These are phyloP conservation scores for Neoseiulus cucumeris DNA, from an alignment of 1,140 invertebrate genomes.

Conservation along the genomic window DNA sequence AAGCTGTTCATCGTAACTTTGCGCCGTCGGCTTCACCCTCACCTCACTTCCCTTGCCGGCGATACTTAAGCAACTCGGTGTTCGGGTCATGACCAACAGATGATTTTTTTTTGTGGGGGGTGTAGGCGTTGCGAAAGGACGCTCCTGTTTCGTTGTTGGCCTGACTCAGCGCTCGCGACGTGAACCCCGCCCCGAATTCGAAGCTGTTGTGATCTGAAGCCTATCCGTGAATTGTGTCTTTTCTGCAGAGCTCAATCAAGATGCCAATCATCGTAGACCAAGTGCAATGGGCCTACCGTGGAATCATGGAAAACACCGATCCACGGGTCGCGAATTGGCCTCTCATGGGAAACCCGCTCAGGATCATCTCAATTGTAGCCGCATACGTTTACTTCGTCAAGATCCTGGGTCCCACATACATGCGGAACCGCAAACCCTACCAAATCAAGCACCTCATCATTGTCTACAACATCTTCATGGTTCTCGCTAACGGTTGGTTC, in stretches of 20 bases:
- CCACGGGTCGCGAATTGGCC: slow-evolving; percentile 66
- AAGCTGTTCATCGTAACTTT: too few relatives aligned
- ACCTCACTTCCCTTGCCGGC: too few relatives aligned
- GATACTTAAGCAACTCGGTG: too few relatives aligned
- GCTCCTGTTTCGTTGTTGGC: too few relatives aligned
- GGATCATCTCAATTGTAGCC: slow-evolving; percentile 40
- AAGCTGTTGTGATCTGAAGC: too few relatives aligned
- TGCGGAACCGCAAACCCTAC: slow-evolving; percentile 29
- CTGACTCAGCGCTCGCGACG: too few relatives aligned
- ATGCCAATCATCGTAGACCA: slow-evolving; percentile 8
- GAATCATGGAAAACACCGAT: slow-evolving; percentile 37
- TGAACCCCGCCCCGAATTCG: too few relatives aligned
- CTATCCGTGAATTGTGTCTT: too few relatives aligned
- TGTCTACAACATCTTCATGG: slow-evolving; percentile 31
- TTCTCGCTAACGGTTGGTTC: slow-evolving; percentile 27
- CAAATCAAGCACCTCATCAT: slow-evolving; percentile 27
- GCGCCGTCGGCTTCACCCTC: too few relatives aligned
- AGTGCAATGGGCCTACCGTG: not conserved
- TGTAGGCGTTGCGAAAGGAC: too few relatives aligned
- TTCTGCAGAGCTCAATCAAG: not conserved
- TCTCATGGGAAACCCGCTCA: slow-evolving; percentile 71
- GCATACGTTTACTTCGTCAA: slow-evolving; percentile 59
- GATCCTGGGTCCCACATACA: slow-evolving; percentile 32
- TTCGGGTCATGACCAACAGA: too few relatives aligned
- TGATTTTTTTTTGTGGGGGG: too few relatives aligned